Conservation (phyloP, 2,888 invertebrate species). For the Phorcus lineatus region DNA sequence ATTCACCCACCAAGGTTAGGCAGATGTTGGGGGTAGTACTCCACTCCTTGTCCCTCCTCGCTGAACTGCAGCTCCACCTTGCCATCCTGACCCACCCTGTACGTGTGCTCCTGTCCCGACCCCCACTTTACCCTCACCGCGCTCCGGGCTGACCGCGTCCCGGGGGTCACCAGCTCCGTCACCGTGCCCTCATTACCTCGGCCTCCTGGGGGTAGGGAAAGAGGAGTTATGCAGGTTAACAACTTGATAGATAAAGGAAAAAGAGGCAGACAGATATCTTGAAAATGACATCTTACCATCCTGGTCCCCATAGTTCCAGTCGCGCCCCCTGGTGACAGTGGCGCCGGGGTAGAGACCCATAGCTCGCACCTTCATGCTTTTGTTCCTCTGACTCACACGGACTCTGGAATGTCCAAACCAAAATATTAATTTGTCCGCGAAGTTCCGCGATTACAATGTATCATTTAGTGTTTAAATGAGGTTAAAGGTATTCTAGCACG, state of each 20-base stretch:
- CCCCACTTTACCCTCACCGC: constrained; percentile 91
- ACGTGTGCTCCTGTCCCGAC: constrained; percentile 86
- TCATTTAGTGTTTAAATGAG: no score
- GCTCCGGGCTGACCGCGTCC: constrained; percentile 87
- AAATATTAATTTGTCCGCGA: not conserved
- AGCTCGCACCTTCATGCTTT: constrained; percentile 81
- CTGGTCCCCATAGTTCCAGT: constrained; percentile 92
- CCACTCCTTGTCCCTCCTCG: constrained; percentile 82
- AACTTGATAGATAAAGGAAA: no score
- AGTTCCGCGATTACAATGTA: no score
- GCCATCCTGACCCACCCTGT: constrained; percentile 88
- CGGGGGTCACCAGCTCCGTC: constrained; percentile 89
- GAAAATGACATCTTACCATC: constrained; percentile 80
- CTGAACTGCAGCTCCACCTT: constrained; percentile 89
- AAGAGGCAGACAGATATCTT: no score
- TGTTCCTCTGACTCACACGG: constrained; percentile 80
- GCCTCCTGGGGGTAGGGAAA: constrained; percentile 69
- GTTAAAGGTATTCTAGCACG: no score
- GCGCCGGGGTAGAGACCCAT: constrained; percentile 88
- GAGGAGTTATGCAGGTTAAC: not conserved
- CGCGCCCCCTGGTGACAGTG: constrained; percentile 86
- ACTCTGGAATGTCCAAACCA: not conserved
- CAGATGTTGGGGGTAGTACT: constrained; percentile 87
- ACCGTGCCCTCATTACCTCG: constrained; percentile 85
- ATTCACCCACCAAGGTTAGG: constrained; percentile 81